Evolutionary conservation across 2,888 invertebrate genomes (phyloP).

Genomic region (Vandiemenella viatica): DNA sequence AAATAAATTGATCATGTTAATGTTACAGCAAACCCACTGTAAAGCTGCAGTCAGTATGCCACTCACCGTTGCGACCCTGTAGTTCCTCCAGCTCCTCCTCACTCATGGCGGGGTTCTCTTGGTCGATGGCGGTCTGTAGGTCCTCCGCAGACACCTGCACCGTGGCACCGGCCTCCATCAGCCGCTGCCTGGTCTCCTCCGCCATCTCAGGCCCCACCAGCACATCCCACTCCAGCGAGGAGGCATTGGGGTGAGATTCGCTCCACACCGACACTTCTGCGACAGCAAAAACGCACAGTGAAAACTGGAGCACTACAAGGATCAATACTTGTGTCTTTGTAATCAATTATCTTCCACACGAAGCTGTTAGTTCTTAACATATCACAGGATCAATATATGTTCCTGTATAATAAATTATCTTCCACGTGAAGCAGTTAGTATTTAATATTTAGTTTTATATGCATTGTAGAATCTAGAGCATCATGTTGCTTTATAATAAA

Average conservation of each 20-base stretch:
- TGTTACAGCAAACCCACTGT: background rate
- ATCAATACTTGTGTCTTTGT: no score
- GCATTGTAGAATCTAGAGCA: no score
- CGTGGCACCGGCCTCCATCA: slow-evolving; percentile 45
- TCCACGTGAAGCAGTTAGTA: no score
- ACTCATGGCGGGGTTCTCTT: slow-evolving; percentile 58
- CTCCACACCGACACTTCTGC: slow-evolving; percentile 17
- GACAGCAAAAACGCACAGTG: no score
- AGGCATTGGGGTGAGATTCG: slow-evolving; percentile 7
- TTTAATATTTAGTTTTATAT: no score
- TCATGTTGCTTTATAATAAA: no score
- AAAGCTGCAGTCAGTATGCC: background rate
- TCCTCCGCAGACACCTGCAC: slow-evolving; percentile 62
- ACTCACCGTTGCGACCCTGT: slow-evolving; percentile 50
- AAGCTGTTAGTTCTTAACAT: no score
- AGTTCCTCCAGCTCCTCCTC: slow-evolving; percentile 46
- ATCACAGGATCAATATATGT: no score
- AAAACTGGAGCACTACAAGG: no score
- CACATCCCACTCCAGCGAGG: slow-evolving; percentile 35
- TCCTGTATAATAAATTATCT: no score
- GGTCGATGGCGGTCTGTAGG: slow-evolving; percentile 60
- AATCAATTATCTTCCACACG: no score
- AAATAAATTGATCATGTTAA: background rate
- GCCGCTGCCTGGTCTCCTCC: slow-evolving; percentile 42
- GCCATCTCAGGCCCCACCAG: slow-evolving; percentile 52